phyloP scores from a whole-genome alignment of 2,797 vertebrate genomes.

The Clarias fuscus region DNA sequence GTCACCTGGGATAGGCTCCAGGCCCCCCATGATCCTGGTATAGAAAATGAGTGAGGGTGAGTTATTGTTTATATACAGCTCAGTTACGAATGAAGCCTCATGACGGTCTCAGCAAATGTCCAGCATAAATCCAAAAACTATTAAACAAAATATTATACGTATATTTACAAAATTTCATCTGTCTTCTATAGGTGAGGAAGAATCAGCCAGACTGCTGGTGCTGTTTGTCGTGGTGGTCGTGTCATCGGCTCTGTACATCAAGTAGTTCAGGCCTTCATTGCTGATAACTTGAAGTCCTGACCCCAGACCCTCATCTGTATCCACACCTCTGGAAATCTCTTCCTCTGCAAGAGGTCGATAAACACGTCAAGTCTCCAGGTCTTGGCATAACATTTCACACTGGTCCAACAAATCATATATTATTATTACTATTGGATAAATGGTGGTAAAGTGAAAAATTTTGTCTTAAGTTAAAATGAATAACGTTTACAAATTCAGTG shows the following conservation, averaged over 20 bases:
- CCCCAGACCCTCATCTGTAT: slow-evolving; percentile 59
- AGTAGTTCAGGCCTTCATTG: slow-evolving; percentile 74
- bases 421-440: background rate
- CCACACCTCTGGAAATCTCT: slow-evolving; percentile 47
- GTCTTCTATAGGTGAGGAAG: background rate
- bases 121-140: background rate
- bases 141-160: background rate
- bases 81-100: background rate
- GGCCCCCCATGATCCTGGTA: too few species aligned
- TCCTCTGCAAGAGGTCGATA: slow-evolving; percentile 57
- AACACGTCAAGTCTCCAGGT: background rate
- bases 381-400: background rate
- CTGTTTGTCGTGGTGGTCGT: background rate
- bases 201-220: background rate
- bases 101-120: background rate
- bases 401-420: background rate
- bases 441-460: background rate
- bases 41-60: too few species aligned
- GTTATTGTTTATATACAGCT: background rate
- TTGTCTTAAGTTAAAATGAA: background rate
- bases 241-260: slow-evolving; percentile 60
- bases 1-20: too few species aligned
- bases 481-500: background rate
- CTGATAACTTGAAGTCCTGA: slow-evolving; percentile 65
- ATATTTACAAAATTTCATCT: background rate